Evolutionary conservation across 1,140 invertebrate species (phyloP), one percentile per base, ranked within the genome.

Genomic region (Lysiphlebus fabarum): DNA sequence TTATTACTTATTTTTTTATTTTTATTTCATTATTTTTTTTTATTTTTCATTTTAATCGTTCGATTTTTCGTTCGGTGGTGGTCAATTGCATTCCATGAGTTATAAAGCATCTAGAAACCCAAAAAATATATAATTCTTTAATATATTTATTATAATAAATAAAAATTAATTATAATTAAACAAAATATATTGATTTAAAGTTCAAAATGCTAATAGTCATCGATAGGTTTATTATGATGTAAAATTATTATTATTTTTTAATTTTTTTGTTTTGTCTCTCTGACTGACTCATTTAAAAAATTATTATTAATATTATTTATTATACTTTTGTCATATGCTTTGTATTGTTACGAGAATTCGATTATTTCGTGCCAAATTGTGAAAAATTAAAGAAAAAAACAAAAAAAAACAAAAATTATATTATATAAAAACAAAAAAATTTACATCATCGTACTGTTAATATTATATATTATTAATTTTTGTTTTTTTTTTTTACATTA

Each of bases 301-400:
- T 44, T 56, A 59, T 9, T 51, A 14, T 55, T 44, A 17, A 48
- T 54, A 33, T 62, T 49, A 48, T 41, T 47, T 45, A 45, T n/a
- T n/a, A 58, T 60, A 41, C 51, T 62, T 62, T 57, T 47, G n/a
- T 58, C 43, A 56, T 54, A 62, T 36, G 33, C 44, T 42, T 59
- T 40, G 4, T 45, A 63, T 53, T 54, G 56, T 33, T 56, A 49
- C 26, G 37, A 62, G 47, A 61, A 65, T 67, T 65, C 66, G 66
- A 71, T 70, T 70, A 66, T 70, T 72, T 72, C 70, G 71, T 71
- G 70, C 70, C 70, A 70, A 71, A 72, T n/a, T 62, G 56, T 61
- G 36, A 62, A 56, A 59, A 37, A n/a, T 49, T 55, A 47, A 54
- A n/a, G n/a, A n/a, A n/a, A 53, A 59, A 53, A 50, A 26, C 5